Percentiles rank a stretch among this genome's conserved stretches.
Evolutionary conservation across 2,113 vertebrate genomes (phyloP).

Genomic region (Dasypus novemcinctus): DNA sequence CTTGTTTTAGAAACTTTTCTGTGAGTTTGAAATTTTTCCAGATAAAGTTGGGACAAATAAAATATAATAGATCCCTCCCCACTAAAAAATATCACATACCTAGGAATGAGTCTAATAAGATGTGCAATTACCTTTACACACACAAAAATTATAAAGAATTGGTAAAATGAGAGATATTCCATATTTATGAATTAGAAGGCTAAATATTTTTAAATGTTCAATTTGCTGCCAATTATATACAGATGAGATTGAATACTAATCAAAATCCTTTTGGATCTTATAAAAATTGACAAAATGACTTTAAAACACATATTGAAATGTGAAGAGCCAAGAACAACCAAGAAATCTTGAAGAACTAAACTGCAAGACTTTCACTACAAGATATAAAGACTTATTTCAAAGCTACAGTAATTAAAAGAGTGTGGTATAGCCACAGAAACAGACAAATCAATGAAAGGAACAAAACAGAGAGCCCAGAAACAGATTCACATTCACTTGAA

Average conservation of each 20-base stretch:
- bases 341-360: background rate
- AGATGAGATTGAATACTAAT: background rate
- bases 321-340: background rate
- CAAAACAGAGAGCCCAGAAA: background rate
- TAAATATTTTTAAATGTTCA: background rate
- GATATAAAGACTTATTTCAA: background rate
- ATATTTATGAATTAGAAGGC: background rate
- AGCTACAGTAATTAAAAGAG: background rate
- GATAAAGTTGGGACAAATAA: background rate
- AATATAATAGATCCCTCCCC: background rate
- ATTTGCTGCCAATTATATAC: background rate
- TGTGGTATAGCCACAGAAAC: background rate
- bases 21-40: too few relatives aligned
- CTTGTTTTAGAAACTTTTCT: too few relatives aligned
- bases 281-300: background rate
- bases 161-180: background rate
- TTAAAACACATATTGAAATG: background rate
- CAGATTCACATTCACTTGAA: background rate
- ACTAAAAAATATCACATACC: constrained; percentile 13
- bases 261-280: background rate
- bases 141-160: background rate
- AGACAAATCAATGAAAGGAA: background rate
- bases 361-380: too few relatives aligned
- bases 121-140: background rate
- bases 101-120: constrained; percentile 9